phyloP scores from a whole-genome alignment of 1,140 invertebrate genomes.

The Heterodera carotae region DNA sequence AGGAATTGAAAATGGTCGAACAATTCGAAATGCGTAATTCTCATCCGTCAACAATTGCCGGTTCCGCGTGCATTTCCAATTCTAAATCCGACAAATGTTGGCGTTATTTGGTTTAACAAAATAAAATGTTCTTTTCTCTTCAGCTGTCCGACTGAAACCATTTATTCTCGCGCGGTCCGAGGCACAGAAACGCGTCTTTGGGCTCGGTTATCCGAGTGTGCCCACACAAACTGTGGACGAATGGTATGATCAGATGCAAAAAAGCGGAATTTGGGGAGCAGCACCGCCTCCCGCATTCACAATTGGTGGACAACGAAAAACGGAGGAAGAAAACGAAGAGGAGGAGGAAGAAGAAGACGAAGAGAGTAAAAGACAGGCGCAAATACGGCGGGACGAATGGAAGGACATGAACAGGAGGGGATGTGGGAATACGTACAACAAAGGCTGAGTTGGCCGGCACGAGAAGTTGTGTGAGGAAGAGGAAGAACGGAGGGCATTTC shows the following conservation, averaged over 20 bases:
- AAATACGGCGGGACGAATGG: constrained; percentile 83
- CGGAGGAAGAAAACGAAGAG: constrained; percentile 61
- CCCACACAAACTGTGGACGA: constrained; percentile 89
- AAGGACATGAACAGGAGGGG: constrained; percentile 84
- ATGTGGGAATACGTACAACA: constrained; percentile 83
- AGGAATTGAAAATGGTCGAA: constrained; percentile 24
- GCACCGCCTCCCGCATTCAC: constrained; percentile 17
- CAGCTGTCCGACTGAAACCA: constrained; percentile 63
- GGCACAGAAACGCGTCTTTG: constrained; percentile 87
- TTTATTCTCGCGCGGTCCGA: constrained; percentile 88
- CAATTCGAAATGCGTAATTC: not conserved
- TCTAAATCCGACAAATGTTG: not conserved
- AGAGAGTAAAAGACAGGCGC: constrained; percentile 76
- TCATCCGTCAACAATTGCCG: not conserved
- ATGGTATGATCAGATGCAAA: constrained; percentile 85
- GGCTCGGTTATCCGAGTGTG: constrained; percentile 87
- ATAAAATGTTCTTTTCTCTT: constrained; percentile 4
- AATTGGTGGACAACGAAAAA: constrained; percentile 36
- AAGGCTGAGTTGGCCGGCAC: constrained; percentile 69
- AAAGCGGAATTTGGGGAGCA: constrained; percentile 74
- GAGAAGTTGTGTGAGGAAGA: too few species aligned
- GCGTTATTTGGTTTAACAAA: not conserved
- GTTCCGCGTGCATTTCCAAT: not conserved
- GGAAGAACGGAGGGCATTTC: too few species aligned
- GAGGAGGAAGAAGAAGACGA: constrained; percentile 70